These are phyloP conservation scores for Sebastes melanostomus DNA, from an alignment of 2,797 vertebrate species.

Conservation along the genomic window DNA sequence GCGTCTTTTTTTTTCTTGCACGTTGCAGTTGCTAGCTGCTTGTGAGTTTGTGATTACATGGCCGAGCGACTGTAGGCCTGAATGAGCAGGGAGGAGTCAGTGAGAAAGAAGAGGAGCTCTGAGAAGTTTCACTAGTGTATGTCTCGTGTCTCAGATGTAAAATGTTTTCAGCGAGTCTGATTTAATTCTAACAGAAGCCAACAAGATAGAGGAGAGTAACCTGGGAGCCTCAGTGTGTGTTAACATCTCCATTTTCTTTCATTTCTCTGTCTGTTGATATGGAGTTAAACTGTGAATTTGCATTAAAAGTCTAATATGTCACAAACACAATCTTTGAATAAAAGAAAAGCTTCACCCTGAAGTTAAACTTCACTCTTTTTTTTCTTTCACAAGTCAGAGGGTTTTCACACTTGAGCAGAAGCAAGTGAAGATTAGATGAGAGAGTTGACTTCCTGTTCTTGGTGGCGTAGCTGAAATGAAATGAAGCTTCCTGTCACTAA, in stretches of 20 bases:
- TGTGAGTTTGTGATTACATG: slow-evolving; percentile 2
- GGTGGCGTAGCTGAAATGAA: slow-evolving; percentile 79
- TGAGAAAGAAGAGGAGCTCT: not conserved
- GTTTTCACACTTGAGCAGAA: slow-evolving; percentile 50
- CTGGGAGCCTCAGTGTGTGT: not conserved
- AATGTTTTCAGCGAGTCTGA: not conserved
- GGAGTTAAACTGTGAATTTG: not conserved
- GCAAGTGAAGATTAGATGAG: slow-evolving; percentile 45
- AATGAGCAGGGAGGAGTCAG: slow-evolving; percentile 37
- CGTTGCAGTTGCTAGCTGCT: not conserved
- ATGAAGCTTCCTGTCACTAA: slow-evolving; percentile 79
- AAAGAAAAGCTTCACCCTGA: not conserved
- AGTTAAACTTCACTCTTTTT: not conserved
- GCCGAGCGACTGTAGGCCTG: not conserved
- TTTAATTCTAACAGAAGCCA: not conserved
- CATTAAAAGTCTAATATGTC: not conserved
- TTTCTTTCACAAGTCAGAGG: not conserved
- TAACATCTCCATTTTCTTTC: not conserved
- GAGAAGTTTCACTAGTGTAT: slow-evolving; percentile 19
- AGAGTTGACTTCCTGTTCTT: slow-evolving; percentile 77
- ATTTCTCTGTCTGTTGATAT: not conserved
- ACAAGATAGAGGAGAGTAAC: not conserved
- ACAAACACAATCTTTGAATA: not conserved
- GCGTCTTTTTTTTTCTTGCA: slow-evolving; percentile 8
- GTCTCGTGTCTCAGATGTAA: not conserved